Conservation (phyloP, 2,888 invertebrate species). For the Chelonus formosanus region DNA sequence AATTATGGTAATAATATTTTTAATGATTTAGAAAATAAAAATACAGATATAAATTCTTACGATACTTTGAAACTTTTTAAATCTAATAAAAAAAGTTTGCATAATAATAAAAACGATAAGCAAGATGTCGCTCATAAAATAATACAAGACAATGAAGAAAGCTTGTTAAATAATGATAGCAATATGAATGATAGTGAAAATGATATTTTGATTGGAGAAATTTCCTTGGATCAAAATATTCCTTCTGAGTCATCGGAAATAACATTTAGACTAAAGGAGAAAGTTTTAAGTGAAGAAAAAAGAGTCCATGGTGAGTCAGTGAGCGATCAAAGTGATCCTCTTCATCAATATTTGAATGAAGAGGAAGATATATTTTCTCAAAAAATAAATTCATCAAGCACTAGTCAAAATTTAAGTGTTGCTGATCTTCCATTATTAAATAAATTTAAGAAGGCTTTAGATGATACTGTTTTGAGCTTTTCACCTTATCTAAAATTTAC, state of each 20-base stretch:
- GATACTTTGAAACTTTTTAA: constrained; percentile 61
- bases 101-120: constrained; percentile 15
- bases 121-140: neutral
- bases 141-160: constrained; percentile 31
- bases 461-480: constrained; percentile 79
- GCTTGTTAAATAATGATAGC: constrained; percentile 35
- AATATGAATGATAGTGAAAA: constrained; percentile 22
- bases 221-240: neutral
- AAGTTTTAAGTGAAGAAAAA: constrained; percentile 57
- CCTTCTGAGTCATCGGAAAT: constrained; percentile 2
- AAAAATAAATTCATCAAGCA: constrained; percentile 52
- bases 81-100: constrained; percentile 37
- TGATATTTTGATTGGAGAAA: too few relatives aligned
- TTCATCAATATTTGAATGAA: constrained; percentile 69
- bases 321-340: constrained; percentile 85
- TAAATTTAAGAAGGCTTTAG: constrained; percentile 78
- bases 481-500: constrained; percentile 88
- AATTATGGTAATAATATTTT: constrained; percentile 31
- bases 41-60: constrained; percentile 53
- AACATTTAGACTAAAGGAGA: constrained; percentile 41
- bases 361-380: constrained; percentile 62
- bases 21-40: constrained; percentile 31
- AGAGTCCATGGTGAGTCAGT: constrained; percentile 69
- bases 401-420: constrained; percentile 63
- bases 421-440: constrained; percentile 73